phyloP scores from a whole-genome alignment of 2,888 invertebrate genomes.

The Platynereis dumerilii region DNA sequence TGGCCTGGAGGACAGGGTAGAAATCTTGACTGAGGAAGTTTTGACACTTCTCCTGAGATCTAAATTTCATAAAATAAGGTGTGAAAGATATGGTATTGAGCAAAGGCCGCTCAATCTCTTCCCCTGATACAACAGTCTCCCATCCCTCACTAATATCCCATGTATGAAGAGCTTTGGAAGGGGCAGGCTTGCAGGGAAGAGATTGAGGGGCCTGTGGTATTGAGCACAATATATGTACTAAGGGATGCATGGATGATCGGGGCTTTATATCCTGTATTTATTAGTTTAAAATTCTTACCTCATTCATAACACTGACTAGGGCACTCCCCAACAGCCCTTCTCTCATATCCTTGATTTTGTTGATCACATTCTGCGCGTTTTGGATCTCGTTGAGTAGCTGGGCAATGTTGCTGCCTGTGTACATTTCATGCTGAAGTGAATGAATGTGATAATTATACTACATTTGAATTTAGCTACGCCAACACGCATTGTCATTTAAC shows the following conservation, averaged over 20 bases:
- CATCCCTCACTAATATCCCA: no score
- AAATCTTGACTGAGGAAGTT: conserved; percentile 61
- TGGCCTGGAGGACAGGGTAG: conserved; percentile 63
- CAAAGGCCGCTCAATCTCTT: no score
- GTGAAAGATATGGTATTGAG: no score
- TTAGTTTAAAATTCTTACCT: conserved; percentile 50
- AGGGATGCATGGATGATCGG: no score
- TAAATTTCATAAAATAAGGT: conserved; percentile 31
- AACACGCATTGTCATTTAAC: conserved; percentile 7
- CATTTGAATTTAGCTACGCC: conserved; percentile 7
- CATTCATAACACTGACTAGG: conserved; percentile 61
- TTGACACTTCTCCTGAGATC: conserved; percentile 59
- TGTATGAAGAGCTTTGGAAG: no score
- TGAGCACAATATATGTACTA: no score
- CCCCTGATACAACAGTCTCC: no score
- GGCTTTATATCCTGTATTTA: no score
- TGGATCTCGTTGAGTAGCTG: conserved; percentile 60
- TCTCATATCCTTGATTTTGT: conserved; percentile 63
- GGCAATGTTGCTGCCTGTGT: conserved; percentile 62
- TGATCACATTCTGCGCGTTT: conserved; percentile 59
- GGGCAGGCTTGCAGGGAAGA: no score
- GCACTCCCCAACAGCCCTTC: conserved; percentile 63
- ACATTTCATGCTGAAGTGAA: conserved; percentile 57
- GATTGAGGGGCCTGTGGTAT: no score
- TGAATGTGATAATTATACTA: conserved; percentile 3